Base-by-base conservation (phyloP, 2,888 invertebrate species). In the Mythimna albipuncta region DNA sequence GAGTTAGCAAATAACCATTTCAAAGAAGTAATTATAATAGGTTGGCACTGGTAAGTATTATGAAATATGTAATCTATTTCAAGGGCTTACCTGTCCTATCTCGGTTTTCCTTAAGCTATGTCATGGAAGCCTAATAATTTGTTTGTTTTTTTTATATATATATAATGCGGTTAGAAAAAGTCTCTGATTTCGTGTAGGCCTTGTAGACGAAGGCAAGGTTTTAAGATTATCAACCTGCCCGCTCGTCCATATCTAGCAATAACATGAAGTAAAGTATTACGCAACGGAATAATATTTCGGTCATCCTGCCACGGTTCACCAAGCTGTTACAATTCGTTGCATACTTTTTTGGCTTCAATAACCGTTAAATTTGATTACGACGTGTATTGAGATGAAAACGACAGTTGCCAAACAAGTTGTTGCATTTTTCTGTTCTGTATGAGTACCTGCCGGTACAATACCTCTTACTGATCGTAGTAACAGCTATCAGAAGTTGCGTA, bases 321-420 rank as follows among this genome's bases (percentile, higher is more conserved):
- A 88, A 87, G 81, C 84, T 88, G 90, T 91, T 91, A 92, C 92
- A 92, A 90, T 86, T 81, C 84, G 83, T 81, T 86, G 87, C 77
- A 77, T 84, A 87, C 89, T 92, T 93, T 77, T 65, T 58, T 81
- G 87, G 78, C 87, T 87, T 87, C 92, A 93, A 92, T 92, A 92
- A 92, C 93, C 94, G 95, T 94, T 90, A 94, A 95, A 95, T 94
- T 94, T 90, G 92, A 95, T 95, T 94, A 94, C 93, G 89, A 89
- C 90, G 91, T 92, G 90, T 91, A 91, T 89, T 88, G 87, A 90
- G 88, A 92, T 88, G 91, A 93, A 93, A 93, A 90, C 90, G 91
- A 92, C 89, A 91, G 91, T 93, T 92, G 86, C 89, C 81, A 85
- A 89, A 91, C 88, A 84, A 88, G 70, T 63, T 77, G 83, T 84